Evolutionary conservation across 2,888 invertebrate species (phyloP), one percentile per base, ranked within the genome.

Genomic region (Deilephila elpenor): DNA sequence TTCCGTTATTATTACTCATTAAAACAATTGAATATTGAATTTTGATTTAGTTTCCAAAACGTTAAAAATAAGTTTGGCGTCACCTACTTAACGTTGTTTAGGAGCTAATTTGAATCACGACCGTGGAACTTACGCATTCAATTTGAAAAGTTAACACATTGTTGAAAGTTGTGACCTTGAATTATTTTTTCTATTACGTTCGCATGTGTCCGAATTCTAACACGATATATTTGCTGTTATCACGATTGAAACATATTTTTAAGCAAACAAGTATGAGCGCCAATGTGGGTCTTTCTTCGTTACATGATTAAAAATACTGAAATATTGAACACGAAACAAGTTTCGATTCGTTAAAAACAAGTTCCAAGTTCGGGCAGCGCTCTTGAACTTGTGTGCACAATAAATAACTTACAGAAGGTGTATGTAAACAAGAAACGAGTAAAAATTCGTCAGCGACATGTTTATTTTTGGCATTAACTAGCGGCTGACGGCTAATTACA

Each of bases 401-500:
- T 75, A 73, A 64, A 61, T 72, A 73, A 71, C 71, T 44, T 44
- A 62, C 59, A 56, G 59, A 73, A 73, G 60, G 61, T 64, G 67
- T 71, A 71, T 70, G 59, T 74, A 67, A 71, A 74, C 67, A 74
- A 74, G 51, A 59, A 71, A 59, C 56, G 59, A 59, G 37, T 60
- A 59, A 60, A 62, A 75, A 75, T 73, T 73, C 74, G n/a, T 71
- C 74, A 77, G 74, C 72, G 71, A 67, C 59, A 77, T 61, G 61
- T 74, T 76, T 59, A 71, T 32, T 73, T 72, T 74, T 74, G 76
- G 76, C 74, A 77, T 77, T 77, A 82, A 79, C 77, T 79, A 76
- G 76, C 75, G 78, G 73, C 79, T 78, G 75, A 67, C 53, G 70
- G 74, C 77, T 84, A 83, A 82, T 78, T 83, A 81, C 73, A 78